Base-by-base conservation (phyloP, 1,140 invertebrate genomes). In the Elymnias hypermnestra region DNA sequence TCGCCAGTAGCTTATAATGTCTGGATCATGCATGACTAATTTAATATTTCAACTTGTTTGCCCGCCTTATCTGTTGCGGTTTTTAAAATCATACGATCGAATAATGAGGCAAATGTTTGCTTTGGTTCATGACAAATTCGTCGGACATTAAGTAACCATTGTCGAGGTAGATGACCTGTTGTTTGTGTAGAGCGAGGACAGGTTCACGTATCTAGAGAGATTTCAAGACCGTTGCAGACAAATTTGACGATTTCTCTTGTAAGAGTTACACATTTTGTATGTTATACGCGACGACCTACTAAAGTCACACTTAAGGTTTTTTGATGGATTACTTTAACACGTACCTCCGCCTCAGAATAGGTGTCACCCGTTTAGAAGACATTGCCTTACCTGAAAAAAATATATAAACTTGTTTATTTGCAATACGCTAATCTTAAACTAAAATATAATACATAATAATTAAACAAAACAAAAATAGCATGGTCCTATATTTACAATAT, bases 331-430 rank as follows among this genome's bases (percentile, higher is more conserved):
- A 41, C 31, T 46, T 21, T 48, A 55, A 31, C 42, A 72, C 75
- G 37, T 81, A 76, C 78, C 78, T 83, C 58, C 62, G 53, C 50
- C 41, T 72, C 23, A 53, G 37, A 40, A 66, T 67, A 63, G 60
- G 47, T 52, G 71, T 72, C 64, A 66, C 69, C 49, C 72, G 72
- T 65, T 72, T 78, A 50, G 74, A 75, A 81, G 72, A 66, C 78
- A 81, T 81, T 68, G 69, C 59, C 76, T 79, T 83, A 83, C 79
- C 79, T 83, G 79, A 57, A 83, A 83, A 58, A 75, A 57, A 69
- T 65, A 65, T 53, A 37, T 12, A 35, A 14, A 40, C 23, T 19
- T 4, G 19, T 33, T 41, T 18, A 23, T 17, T 7, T 15, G 3
- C n/a, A 3, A 29, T 25, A 26, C 10, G 10, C n/a, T 2, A 26